Percentiles rank a stretch among this genome's conserved stretches.
Conservation (phyloP, 1,140 invertebrate species). For the Samia ricini region DNA sequence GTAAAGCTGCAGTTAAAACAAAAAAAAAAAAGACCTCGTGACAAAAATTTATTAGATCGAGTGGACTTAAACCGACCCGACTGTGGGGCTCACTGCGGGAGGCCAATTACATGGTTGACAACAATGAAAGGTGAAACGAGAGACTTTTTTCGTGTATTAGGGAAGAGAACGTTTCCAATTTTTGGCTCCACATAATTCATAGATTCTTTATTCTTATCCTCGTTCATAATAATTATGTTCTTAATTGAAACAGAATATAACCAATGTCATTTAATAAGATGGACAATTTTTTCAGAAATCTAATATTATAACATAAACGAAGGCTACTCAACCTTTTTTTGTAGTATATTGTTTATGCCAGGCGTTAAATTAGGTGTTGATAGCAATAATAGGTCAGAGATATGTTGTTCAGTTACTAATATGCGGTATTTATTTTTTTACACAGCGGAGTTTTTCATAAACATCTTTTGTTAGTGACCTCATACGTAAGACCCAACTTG, state of each 20-base stretch:
- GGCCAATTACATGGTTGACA: constrained; percentile 16
- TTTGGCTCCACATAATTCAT: not conserved
- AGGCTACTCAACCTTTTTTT: too few relatives aligned
- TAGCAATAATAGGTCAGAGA: too few relatives aligned
- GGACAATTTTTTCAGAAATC: not conserved
- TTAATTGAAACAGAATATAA: too few relatives aligned
- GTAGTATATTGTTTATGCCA: too few relatives aligned
- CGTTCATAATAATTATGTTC: too few relatives aligned
- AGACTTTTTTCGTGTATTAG: constrained; percentile 42
- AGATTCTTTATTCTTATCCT: not conserved
- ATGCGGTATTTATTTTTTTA: too few relatives aligned
- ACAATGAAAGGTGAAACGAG: constrained; percentile 40
- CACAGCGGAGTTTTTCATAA: too few relatives aligned
- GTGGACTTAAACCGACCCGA: not conserved
- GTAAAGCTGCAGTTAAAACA: not conserved
- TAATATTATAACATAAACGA: not conserved
- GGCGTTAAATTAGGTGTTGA: too few relatives aligned
- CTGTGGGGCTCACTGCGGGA: constrained; percentile 1
- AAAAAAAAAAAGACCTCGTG: not conserved
- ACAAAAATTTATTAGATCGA: not conserved
- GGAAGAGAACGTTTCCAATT: constrained; percentile 6
- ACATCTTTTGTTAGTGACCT: too few relatives aligned
- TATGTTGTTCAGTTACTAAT: too few relatives aligned
- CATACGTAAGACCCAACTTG: too few relatives aligned
- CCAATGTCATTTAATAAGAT: not conserved